Base-by-base conservation (phyloP, 2,113 vertebrate species). In the Promerops cafer region DNA sequence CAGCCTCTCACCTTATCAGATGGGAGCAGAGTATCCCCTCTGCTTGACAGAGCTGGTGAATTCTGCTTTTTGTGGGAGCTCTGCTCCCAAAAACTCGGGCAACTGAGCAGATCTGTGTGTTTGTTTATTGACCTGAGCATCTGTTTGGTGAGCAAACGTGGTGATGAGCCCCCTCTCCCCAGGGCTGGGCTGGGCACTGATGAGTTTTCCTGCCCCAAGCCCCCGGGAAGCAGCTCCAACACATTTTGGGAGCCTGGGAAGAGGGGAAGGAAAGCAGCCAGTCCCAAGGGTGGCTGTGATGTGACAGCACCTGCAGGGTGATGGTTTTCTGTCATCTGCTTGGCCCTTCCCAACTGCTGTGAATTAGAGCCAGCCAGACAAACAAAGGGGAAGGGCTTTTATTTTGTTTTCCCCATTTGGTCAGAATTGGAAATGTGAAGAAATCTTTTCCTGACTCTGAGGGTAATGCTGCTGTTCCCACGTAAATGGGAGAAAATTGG, bases 1-100 rank as follows among this genome's bases (percentile, higher is more conserved):
- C 33, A 6, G 40, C 3, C 39, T 89, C 64, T 54, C 35, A 4
- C 68, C 72, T 95, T 96, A 96, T 97, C 97, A 96, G 96, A 96
- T 94, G 72, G 90, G 92, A 96, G 61, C 63, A 27, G 64, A 87
- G 21, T 7, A 35, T 56, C 74, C 83, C 81, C 54, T 72, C 59
- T 60, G 11, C 54, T 11, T 33, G 64, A 76, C 49, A 63, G 40
- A 74, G 54, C 65, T 10, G 0, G 4, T 20, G 47, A 35, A 33
- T 81, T 84, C 84, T 57, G 74, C 53, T n/a, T 65, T 91, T 47
- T 13, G 2, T 24, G 79, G 79, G 50, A 85, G 28, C 70, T 65
- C 56, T 13, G 9, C 11, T 56, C 47, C 61, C 61, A 66, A 63
- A 47, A 70, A 2, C 16, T 0, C 35, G 1, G 0, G 30, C 7